Percentiles rank a stretch among this genome's conserved stretches.
Conservation (phyloP, 1,140 invertebrate genomes). For the Mactra quadrangularis region DNA sequence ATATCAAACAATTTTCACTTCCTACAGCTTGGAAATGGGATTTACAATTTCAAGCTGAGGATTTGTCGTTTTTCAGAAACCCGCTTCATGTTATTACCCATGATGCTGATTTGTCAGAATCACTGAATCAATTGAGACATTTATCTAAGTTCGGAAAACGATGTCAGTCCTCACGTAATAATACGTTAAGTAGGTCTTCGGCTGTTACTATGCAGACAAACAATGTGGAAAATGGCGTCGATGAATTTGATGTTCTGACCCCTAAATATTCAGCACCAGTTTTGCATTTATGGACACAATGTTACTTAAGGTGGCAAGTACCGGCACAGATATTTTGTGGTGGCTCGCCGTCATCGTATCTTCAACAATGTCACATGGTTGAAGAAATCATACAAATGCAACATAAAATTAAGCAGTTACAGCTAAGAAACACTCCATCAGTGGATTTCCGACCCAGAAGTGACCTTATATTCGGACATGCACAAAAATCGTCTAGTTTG, state of each 20-base stretch:
- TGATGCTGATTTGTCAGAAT: conserved; percentile 55
- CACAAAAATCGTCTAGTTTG: conserved; percentile 67
- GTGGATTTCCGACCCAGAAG: conserved; percentile 71
- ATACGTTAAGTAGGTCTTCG: conserved; percentile 58
- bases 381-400: conserved; percentile 81
- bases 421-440: conserved; percentile 26
- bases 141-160: background rate
- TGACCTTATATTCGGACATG: conserved; percentile 80
- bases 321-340: conserved; percentile 92
- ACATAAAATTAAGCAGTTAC: conserved; percentile 72
- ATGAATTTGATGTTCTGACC: conserved; percentile 64
- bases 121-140: conserved; percentile 47
- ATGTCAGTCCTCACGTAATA: conserved; percentile 50
- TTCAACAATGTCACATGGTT: conserved; percentile 82
- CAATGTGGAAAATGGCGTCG: conserved; percentile 8
- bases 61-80: conserved; percentile 80
- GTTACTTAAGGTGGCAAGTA: conserved; percentile 94
- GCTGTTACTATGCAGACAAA: conserved; percentile 41
- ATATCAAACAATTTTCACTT: conserved; percentile 64
- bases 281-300: conserved; percentile 93
- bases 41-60: conserved; percentile 75
- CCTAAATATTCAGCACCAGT: conserved; percentile 70
- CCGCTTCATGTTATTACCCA: conserved; percentile 76
- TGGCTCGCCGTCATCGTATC: conserved; percentile 88
- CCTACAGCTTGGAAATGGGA: conserved; percentile 81